Evolutionary conservation across 2,113 vertebrate genomes (phyloP), one percentile per base, ranked within the genome.

Genomic region (Cervus canadensis): DNA sequence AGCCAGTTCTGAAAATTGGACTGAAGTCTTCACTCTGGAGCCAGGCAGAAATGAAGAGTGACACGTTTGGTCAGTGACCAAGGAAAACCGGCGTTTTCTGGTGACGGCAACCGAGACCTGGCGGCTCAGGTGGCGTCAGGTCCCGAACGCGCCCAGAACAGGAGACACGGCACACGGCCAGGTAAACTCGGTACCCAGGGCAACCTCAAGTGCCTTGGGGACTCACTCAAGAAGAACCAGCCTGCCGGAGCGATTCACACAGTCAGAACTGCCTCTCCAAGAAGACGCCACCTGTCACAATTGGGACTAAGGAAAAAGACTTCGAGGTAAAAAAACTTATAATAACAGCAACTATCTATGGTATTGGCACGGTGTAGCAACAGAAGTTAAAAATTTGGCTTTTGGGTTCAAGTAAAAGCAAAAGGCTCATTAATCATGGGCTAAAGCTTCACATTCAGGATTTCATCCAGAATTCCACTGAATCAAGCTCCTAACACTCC

Each of bases 41-140:
- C 94, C 91, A 89, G 79, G 56, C 54, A 85, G 94, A 89, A 84
- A 90, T 54, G 57, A 83, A 81, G 43, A 79, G 48, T 19, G 84
- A 74, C 62, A 87, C 87, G 87, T 64, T 60, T 90, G 64, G 79
- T 97, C 84, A 43, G 33, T 9, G 48, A 94, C 92, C 95, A 96
- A 26, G 94, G 95, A 62, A 96, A 95, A 30, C 15, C 56, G 15
- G 19, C 26, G 13, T 36, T 86, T 88, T 83, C 81, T 33, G 78
- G 62, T 25, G 90, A 92, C 0, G 11, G 57, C n/a, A 40, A 43
- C 19, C 1, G 14, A 85, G 59, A n/a, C 56, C 50, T 4, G 30
- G 74, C 21, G 54, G 79, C 89, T 60, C 19, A 6, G 17, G 26
- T 4, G 9, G 12, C 14, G 21, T 40, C n/a, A 19, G 64, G 6